Conservation (phyloP, 30 jellyfish, hydroid and myxozoan genomes). For the Cassiopea xamachana region DNA sequence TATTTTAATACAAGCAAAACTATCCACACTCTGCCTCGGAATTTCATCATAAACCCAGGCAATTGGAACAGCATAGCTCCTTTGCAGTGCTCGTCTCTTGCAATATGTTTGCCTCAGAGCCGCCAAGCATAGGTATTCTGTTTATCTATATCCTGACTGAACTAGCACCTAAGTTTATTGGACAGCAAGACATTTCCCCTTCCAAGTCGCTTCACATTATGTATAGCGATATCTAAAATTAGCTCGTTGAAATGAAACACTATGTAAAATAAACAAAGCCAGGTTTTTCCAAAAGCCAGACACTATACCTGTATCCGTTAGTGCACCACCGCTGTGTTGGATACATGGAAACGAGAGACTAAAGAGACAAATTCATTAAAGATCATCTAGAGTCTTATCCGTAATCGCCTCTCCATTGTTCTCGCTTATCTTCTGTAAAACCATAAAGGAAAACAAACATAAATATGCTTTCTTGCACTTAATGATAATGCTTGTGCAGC, state of each 20-base stretch:
- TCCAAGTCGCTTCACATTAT: neutral
- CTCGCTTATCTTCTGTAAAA: constrained; percentile 28
- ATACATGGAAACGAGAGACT: constrained; percentile 20
- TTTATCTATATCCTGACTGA: neutral
- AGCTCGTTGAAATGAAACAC: neutral
- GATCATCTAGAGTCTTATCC: constrained; percentile 22
- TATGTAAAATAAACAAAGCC: neutral
- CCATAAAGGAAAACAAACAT: constrained; percentile 40
- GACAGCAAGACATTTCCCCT: neutral
- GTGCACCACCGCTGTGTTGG: constrained; percentile 10
- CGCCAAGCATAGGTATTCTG: too few species aligned
- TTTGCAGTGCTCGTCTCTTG: too few species aligned
- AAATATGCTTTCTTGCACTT: constrained; percentile 20
- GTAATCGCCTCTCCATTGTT: constrained; percentile 28
- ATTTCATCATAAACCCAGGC: too few species aligned
- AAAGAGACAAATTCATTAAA: constrained; percentile 40
- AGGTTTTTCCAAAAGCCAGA: neutral
- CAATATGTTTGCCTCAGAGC: too few species aligned
- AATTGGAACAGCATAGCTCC: too few species aligned
- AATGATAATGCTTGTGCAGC: constrained; percentile 17
- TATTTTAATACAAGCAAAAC: too few species aligned
- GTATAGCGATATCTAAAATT: neutral
- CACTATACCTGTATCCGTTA: constrained; percentile 23
- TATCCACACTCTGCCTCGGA: too few species aligned
- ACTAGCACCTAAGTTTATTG: neutral